Evolutionary conservation across 2,888 invertebrate species (phyloP).

Genomic region (Acronicta aceris): DNA sequence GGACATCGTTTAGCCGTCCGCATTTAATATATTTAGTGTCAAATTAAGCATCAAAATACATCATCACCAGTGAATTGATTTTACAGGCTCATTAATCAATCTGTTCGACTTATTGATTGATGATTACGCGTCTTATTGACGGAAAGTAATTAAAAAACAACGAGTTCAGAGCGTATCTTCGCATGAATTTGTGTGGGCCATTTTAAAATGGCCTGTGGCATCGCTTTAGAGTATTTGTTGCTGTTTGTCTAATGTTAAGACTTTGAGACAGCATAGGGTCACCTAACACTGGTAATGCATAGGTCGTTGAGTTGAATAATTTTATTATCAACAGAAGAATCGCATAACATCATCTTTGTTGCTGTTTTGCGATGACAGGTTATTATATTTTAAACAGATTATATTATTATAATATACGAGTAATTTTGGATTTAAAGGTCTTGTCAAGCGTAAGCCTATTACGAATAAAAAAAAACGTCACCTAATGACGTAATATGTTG

Average conservation of each 20-base stretch:
- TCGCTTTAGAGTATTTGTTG: conserved; percentile 26
- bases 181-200: conserved; percentile 59
- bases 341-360: conserved; percentile 63
- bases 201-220: conserved; percentile 54
- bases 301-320: conserved; percentile 71
- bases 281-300: conserved; percentile 57
- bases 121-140: conserved; percentile 79
- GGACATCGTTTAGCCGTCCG: conserved; percentile 55
- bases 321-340: conserved; percentile 77
- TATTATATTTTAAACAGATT: conserved; percentile 76
- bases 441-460: too few relatives aligned
- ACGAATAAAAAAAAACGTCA: conserved; percentile 35
- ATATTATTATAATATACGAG: conserved; percentile 41
- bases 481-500: too few relatives aligned
- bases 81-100: conserved; percentile 82
- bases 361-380: conserved; percentile 74
- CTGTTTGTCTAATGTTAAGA: conserved; percentile 16
- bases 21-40: conserved; percentile 82
- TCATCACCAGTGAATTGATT: conserved; percentile 84
- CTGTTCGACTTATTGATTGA: conserved; percentile 86
- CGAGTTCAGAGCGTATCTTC: conserved; percentile 67
- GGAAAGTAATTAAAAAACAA: conserved; percentile 84
- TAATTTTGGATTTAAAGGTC: conserved; percentile 51
- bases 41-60: conserved; percentile 83
- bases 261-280: conserved; percentile 52